Evolutionary conservation across 2,113 vertebrate species (phyloP), one percentile per base, ranked within the genome.

Genomic region (Astur gentilis): DNA sequence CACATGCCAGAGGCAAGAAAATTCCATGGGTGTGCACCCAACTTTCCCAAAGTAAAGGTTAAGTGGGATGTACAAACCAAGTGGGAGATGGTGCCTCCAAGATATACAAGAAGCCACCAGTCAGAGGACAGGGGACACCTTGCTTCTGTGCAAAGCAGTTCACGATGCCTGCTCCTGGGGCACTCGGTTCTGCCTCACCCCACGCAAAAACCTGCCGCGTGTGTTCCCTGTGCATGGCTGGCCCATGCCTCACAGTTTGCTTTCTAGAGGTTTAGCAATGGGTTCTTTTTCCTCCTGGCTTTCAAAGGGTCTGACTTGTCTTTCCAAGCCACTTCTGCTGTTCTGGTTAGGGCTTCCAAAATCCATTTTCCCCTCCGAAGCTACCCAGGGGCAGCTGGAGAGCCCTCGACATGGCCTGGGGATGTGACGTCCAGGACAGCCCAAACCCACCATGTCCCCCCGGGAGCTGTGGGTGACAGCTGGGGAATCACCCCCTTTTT

Each of bases 121-220:
- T 32, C n/a, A 80, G 72, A 50, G 40, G 9, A 69, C 13, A 64
- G 11, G 3, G 49, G 19, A 67, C 47, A 76, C 5, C 36, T 89
- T 47, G 8, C 44, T 72, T 77, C 54, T 64, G 31, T 36, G 49
- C 26, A 80, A 29, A 82, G 47, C n/a, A 32, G 21, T 7, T 72
- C 47, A 60, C 1, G 0, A 20, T 0, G 0, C 9, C 27, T 54
- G 10, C 17, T 83, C 32, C 72, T 83, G 81, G 13, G 3, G 2
- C 32, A 34, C 25, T 60, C n/a, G 9, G 27, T 25, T 54, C 52
- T 86, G 21, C 13, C 38, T 69, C 12, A 40, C 10, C 13, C 16
- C 50, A 42, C 13, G 32, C 27, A 71, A 75, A 89, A 75, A 7
- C 29, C 17, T 70, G 29, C n/a, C 0, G 0, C 1, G 0, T 26